phyloP scores from a whole-genome alignment of 2,113 vertebrate genomes.

The Lepidothrix coronata region DNA sequence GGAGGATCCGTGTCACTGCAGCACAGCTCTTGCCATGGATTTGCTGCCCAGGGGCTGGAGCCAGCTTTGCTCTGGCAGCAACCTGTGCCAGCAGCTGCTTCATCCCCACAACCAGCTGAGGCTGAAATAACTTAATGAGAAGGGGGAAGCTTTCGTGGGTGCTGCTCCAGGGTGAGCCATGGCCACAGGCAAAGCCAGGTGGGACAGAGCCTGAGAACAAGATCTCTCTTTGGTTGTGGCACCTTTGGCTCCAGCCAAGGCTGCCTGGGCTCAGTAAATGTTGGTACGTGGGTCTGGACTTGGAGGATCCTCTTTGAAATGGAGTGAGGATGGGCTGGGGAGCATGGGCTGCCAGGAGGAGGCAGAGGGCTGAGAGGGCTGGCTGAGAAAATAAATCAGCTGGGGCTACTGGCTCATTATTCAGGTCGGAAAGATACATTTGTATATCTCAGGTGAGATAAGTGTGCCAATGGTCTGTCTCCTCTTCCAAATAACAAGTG shows the following conservation, averaged over 20 bases:
- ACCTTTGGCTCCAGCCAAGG: neutral
- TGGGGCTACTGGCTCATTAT: neutral
- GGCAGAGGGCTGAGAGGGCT: neutral
- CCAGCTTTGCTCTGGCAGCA: neutral
- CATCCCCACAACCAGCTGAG: neutral
- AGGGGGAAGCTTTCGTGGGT: neutral
- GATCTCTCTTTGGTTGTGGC: neutral
- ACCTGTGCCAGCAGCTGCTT: accelerated
- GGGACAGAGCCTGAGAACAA: neutral
- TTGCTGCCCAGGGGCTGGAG: neutral
- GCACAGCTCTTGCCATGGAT: neutral
- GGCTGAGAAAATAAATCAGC: too few species aligned
- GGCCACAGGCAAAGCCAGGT: accelerated
- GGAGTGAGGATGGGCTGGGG: too few species aligned
- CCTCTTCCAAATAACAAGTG: neutral
- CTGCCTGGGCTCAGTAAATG: accelerated
- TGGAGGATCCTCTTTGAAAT: neutral
- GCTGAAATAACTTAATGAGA: neutral
- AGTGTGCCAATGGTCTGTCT: neutral
- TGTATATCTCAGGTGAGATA: neutral
- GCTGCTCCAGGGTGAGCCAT: neutral
- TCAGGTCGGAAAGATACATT: neutral
- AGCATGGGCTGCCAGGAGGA: neutral
- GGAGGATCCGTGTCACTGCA: accelerated
- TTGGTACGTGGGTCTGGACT: neutral